Percentiles rank a stretch among this genome's conserved stretches.
phyloP scores from a whole-genome alignment of 2,797 vertebrate genomes.

The Octomys mimax region DNA sequence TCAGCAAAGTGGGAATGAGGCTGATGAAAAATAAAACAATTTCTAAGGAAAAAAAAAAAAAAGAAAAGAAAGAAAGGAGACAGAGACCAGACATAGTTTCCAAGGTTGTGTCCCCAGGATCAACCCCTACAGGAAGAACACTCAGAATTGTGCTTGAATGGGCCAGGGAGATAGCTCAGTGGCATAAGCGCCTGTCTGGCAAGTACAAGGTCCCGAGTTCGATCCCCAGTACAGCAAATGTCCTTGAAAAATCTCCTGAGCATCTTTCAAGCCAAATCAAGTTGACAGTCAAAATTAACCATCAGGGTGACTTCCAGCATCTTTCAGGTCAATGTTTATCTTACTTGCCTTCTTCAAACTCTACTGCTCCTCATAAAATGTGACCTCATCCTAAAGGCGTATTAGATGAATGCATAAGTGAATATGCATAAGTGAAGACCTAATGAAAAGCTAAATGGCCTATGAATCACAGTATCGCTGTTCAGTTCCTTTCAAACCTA shows the following conservation, averaged over 20 bases:
- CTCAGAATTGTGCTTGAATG: background rate
- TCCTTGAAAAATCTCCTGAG: background rate
- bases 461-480: background rate
- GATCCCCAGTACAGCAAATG: background rate
- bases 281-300: background rate
- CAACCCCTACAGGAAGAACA: background rate
- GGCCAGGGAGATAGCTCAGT: too few relatives aligned
- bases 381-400: background rate
- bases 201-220: too few relatives aligned
- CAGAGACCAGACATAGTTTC: background rate
- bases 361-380: background rate
- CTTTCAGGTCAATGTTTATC: background rate
- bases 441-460: slow-evolving; percentile 9
- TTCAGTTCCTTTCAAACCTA: background rate
- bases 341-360: background rate
- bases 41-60: too few relatives aligned
- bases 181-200: too few relatives aligned
- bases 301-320: background rate
- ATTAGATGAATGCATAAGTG: background rate
- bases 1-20: too few relatives aligned
- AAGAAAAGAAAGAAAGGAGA: too few relatives aligned
- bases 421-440: background rate
- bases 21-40: too few relatives aligned
- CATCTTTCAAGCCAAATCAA: background rate
- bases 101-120: background rate